Evolutionary conservation across 2,888 invertebrate species (phyloP).

Genomic region (Phragmatobia fuliginosa): DNA sequence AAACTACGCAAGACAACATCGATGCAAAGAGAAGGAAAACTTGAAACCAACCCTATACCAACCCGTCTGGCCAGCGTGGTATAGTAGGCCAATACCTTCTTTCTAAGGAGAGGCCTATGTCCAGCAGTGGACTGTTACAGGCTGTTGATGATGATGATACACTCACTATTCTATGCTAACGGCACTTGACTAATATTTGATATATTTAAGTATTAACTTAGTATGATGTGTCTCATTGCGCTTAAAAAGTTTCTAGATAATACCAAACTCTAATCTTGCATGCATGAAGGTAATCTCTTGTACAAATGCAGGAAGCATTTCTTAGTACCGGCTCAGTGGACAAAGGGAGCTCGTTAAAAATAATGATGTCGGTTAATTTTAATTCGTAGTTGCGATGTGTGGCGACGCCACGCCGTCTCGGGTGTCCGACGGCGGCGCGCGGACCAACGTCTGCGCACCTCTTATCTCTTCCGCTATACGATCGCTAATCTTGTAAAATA

Average conservation of each 20-base stretch:
- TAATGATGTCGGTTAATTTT: slow-evolving; percentile 63
- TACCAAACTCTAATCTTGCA: slow-evolving; percentile 41
- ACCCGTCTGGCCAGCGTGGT: too few relatives aligned
- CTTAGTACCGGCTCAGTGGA: slow-evolving; percentile 54
- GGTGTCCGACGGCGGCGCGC: slow-evolving; percentile 39
- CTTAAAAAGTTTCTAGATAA: slow-evolving; percentile 37
- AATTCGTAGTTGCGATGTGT: slow-evolving; percentile 53
- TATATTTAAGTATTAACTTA: background rate
- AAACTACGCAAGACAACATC: too few relatives aligned
- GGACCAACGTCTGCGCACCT: slow-evolving; percentile 22
- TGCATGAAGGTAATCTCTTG: slow-evolving; percentile 32
- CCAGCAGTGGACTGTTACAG: too few relatives aligned
- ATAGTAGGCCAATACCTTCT: too few relatives aligned
- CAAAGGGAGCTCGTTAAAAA: slow-evolving; percentile 65
- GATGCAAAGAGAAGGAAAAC: too few relatives aligned
- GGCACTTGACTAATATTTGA: slow-evolving; percentile 4
- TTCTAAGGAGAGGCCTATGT: too few relatives aligned
- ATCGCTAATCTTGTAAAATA: slow-evolving; percentile 51
- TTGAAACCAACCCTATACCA: too few relatives aligned
- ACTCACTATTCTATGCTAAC: background rate
- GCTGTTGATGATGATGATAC: too few relatives aligned
- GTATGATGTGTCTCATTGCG: slow-evolving; percentile 21
- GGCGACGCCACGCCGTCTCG: slow-evolving; percentile 76
- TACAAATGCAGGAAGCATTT: slow-evolving; percentile 45
- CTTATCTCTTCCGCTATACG: slow-evolving; percentile 56